Base-by-base conservation (phyloP, 2,888 invertebrate species). In the Timandra comae region DNA sequence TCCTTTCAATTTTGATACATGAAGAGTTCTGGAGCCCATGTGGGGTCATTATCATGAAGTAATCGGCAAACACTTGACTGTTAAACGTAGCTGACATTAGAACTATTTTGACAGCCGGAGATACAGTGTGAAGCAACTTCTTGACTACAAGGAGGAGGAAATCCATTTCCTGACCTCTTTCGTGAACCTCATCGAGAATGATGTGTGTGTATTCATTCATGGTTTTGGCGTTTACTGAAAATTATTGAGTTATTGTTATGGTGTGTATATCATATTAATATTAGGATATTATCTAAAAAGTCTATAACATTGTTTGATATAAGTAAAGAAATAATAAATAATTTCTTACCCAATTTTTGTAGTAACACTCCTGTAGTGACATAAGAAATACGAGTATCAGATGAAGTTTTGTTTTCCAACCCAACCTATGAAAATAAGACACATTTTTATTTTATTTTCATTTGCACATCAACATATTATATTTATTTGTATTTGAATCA, bases 21-120 rank as follows among this genome's bases (percentile, higher is more conserved):
- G 62, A 58, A 0, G 91, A 58, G 49, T 57, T 65, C 16, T 66
- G 62, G 1, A 56, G 38, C 0, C 69, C 74, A 0, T 40, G 38
- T 0, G 67, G 61, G 0, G 69, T 68, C 0, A 74, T 70, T 22
- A 75, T 58, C 28, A 50, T 47, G 52, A 87, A 94, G 56, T 96
- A 96, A 13, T 89, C 67, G 0, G 91, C 87, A 76, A 95, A 95
- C 41, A 88, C 86, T 2, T 88, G 73, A 0, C 91, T 88, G 58
- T 96, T 90, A 52, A 97, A 91, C 1, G 98, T 98, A 0, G 98
- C 98, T 0, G 97, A 98, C 98, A 98, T 98, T 2, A 98, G 82
- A 30, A 98, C 60, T 4, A 80, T 71, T 59, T 77, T 82, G 4
- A 80, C 77, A 1, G 46, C 48, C 0, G 69, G 68, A 0, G 82